These are phyloP conservation scores for Rhabditoides inermis DNA, from an alignment of 2,888 invertebrate genomes.

Conservation along the genomic window DNA sequence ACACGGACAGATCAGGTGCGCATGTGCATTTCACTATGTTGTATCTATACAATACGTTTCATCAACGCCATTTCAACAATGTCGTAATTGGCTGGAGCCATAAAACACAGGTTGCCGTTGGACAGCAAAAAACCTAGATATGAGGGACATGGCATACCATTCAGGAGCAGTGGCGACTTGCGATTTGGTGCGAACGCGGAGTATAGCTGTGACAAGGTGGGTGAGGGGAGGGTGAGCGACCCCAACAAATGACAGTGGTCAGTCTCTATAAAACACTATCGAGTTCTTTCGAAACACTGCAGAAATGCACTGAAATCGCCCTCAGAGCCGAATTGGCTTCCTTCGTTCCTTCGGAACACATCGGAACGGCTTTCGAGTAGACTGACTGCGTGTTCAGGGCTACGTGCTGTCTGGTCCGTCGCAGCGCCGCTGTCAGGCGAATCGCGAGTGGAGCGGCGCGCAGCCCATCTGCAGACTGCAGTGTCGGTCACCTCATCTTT, in stretches of 20 bases:
- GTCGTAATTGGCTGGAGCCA: too few species aligned
- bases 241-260: too few species aligned
- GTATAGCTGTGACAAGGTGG: constrained; percentile 52
- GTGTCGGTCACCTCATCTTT: constrained; percentile 13
- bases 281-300: too few species aligned
- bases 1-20: constrained; percentile 52
- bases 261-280: too few species aligned
- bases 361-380: neutral
- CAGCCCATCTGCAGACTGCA: constrained; percentile 53
- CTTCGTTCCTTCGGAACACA: too few species aligned
- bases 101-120: too few species aligned
- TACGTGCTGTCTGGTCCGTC: constrained; percentile 54
- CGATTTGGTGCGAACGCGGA: constrained; percentile 50
- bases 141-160: too few species aligned
- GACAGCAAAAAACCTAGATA: too few species aligned
- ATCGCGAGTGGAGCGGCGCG: constrained; percentile 55
- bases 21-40: constrained; percentile 50
- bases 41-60: constrained; percentile 23
- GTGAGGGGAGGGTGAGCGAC: too few species aligned
- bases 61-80: too few species aligned
- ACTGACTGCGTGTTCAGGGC: constrained; percentile 33
- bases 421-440: constrained; percentile 56
- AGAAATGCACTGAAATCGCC: too few species aligned
- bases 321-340: too few species aligned
- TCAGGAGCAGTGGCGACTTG: constrained; percentile 2